Base-by-base conservation (phyloP, 2,888 invertebrate genomes). In the Euclidia mi region DNA sequence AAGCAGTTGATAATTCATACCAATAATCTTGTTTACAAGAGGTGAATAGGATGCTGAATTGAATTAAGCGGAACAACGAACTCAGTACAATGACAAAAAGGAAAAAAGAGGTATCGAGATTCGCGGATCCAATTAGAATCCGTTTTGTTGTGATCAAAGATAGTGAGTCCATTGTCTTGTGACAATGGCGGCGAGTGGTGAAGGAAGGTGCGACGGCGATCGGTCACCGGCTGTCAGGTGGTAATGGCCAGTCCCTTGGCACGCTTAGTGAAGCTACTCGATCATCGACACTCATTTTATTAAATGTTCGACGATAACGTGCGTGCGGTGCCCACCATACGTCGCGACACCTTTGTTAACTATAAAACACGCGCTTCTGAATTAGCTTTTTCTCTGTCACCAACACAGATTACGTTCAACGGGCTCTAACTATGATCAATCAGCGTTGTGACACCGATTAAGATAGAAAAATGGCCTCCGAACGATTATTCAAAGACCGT, bases 51-150 rank as follows among this genome's bases (percentile, higher is more conserved):
- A 35, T 67, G 48, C 14, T 17, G 34, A 59, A 60, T 57, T 44
- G 29, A 62, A 60, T 63, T 45, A 56, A 50, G 14, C 32, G 28
- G 31, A 34, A 38, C 46, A 69, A 82, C 81, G 66, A 76, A 70
- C 78, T 76, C 12, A 6, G 17, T 14, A 14, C 68, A 66, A 76
- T 79, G 77, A 82, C 58, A 76, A 80, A 74, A 77, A n/a, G 72
- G 76, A 77, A 67, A 81, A 82, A 79, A 80, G 79, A 66, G 62
- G 65, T 66, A 71, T 77, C 59, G 61, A 65, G 85, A 86, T 88
- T 92, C 68, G 91, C 90, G 88, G 88, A 84, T 88, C 94, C 93
- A 94, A 94, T 94, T 94, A 94, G 89, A 90, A 84, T 85, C 82
- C 81, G 85, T 91, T 90, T 91, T 87, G 87, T 88, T 81, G 83